Base-by-base conservation (phyloP, 2,888 invertebrate genomes). In the Athripsodes cinereus region DNA sequence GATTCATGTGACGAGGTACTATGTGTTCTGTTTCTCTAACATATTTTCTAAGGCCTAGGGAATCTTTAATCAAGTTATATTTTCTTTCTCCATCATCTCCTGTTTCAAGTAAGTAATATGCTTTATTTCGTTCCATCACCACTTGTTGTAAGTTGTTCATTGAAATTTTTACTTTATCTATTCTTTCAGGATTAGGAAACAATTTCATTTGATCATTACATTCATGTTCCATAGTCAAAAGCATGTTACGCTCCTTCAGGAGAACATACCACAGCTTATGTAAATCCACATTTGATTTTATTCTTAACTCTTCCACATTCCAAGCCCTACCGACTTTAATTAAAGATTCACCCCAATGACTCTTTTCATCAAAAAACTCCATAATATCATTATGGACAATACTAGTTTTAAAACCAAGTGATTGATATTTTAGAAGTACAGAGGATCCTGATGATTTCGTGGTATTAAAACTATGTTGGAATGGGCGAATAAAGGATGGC, bases 221-320 rank as follows among this genome's bases (percentile, higher is more conserved):
- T 71, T 88, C 89, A 62, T 92, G 83, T 74, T 96, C 92, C 97
- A 98, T 96, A 1, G 98, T 97, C 63, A 93, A 74, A 18, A 99
- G 78, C 97, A 98, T 97, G 72, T 99, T 99, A 55, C 88, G 82
- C 74, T 99, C 99, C 76, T 98, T 99, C 54, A 97, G 74, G 57
- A 99, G 76, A 16, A 84, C 69, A 68, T 81, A 96, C 98, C 99
- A 99, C 59, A 99, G 75, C 76, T 98, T 96, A 71, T 99, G 99
- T 58, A 99, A 80, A 74, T 99, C 99, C 52, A 85, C 79, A 71
- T 96, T 98, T 50, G 94, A 94, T 74, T 98, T 99, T 51, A 97
- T 83, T 68, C 99, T 81, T 19, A 99, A 76, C 72, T 99, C 99
- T 64, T 96, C 96, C 57, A 80, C 72, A 61, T 77, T 86, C 97